Evolutionary conservation across 2,113 vertebrate genomes (phyloP), one percentile per base, ranked within the genome.

Genomic region (Dasyprocta punctata): DNA sequence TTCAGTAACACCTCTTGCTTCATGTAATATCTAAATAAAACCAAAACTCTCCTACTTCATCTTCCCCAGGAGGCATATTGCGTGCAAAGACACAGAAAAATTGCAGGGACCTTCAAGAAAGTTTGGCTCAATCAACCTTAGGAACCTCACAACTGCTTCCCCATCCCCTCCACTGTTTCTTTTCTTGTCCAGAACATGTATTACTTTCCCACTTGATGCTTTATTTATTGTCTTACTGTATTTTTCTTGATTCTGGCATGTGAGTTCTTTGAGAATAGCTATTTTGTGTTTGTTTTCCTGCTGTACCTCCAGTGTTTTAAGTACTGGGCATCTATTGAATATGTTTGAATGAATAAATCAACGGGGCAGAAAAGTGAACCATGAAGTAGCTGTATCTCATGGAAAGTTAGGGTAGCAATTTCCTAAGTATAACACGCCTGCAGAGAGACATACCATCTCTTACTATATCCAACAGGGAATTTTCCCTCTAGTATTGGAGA

Each of bases 271-370:
- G n/a, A 71, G n/a, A 80, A 81, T 19, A 30, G n/a, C 0, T 5
- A 86, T 83, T 86, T 73, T 86, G 13, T 86, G 52, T 73, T 92
- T 71, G 38, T 7, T 41, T 86, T 20, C 26, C 69, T 87, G 26
- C 13, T 71, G 1, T 89, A 4, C 71, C 19, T 47, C 12, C 71
- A 44, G 26, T 84, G 30, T 38, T 67, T 73, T 75, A 41, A 80
- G 63, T 60, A 2, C 30, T 33, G 85, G 71, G 54, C 9, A 69
- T 30, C 7, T 20, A 56, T 54, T 36, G 3, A n/a, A 19, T 82
- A 85, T 81, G 91, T 97, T 93, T 86, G 44, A 88, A 69, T 69
- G 56, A 85, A 77, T 81, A 47, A 92, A 63, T 28, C 28, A 89
- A 80, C 33, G 52, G 41, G 56, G n/a, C 12, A 80, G 20, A 94